These are phyloP conservation scores for Eclectus roratus DNA, from an alignment of 2,113 vertebrate genomes.

Conservation along the genomic window DNA sequence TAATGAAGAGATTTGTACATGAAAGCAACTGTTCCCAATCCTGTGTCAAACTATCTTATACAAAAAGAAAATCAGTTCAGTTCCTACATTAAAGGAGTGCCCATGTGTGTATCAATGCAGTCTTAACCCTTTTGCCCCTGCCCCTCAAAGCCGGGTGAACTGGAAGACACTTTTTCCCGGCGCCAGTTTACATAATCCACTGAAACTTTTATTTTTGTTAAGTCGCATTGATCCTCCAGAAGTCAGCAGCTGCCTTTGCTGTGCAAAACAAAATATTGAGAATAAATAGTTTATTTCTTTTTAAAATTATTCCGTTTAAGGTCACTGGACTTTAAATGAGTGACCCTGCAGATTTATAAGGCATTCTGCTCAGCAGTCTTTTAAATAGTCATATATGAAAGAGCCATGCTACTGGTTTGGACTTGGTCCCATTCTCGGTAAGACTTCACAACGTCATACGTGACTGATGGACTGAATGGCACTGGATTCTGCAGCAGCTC, in stretches of 20 bases:
- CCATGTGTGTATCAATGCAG: slow-evolving; percentile 66
- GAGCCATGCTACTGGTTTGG: slow-evolving; percentile 77
- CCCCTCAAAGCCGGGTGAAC: slow-evolving; percentile 60
- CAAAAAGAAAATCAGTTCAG: slow-evolving; percentile 63
- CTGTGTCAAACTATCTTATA: slow-evolving; percentile 74
- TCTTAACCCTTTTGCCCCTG: slow-evolving; percentile 67
- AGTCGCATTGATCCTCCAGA: slow-evolving; percentile 81
- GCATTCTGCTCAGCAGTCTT: slow-evolving; percentile 89
- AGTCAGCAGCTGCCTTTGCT: slow-evolving; percentile 96
- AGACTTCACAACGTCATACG: slow-evolving; percentile 86
- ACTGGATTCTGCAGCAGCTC: slow-evolving; percentile 89
- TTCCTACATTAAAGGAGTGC: slow-evolving; percentile 73
- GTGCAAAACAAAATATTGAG: slow-evolving; percentile 98
- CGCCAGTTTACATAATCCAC: slow-evolving; percentile 72
- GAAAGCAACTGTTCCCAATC: slow-evolving; percentile 81
- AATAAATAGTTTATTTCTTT: slow-evolving; percentile 96
- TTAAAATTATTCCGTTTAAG: slow-evolving; percentile 85
- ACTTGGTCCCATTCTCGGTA: slow-evolving; percentile 79
- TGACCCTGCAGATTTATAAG: slow-evolving; percentile 88
- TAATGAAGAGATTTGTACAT: slow-evolving; percentile 76
- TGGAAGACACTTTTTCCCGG: slow-evolving; percentile 77
- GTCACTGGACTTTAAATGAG: slow-evolving; percentile 82
- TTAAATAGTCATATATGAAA: slow-evolving; percentile 80
- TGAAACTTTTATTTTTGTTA: slow-evolving; percentile 55
- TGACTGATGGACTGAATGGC: slow-evolving; percentile 96